phyloP scores from a whole-genome alignment of 2,888 invertebrate genomes.

The Sphaerophoria taeniata region DNA sequence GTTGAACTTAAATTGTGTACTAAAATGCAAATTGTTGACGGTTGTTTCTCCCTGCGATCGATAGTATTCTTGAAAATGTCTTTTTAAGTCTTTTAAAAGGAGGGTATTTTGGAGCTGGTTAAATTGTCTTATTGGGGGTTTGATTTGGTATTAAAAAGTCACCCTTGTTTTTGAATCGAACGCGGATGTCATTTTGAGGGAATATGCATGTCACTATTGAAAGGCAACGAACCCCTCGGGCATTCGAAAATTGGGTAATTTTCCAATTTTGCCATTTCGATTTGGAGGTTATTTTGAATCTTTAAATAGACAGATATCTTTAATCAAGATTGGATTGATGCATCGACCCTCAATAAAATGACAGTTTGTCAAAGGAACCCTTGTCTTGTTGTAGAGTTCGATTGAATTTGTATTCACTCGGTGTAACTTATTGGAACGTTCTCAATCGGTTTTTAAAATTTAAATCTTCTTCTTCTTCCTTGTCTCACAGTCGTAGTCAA shows the following conservation, averaged over 20 bases:
- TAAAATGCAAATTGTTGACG: slow-evolving; percentile 63
- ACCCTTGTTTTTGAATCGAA: slow-evolving; percentile 66
- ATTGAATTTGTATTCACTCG: slow-evolving; percentile 47
- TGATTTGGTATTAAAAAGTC: slow-evolving; percentile 42
- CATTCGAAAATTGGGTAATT: slow-evolving; percentile 56
- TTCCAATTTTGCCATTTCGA: slow-evolving; percentile 53
- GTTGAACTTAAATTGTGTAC: slow-evolving; percentile 35
- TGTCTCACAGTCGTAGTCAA: no score
- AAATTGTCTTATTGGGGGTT: slow-evolving; percentile 35
- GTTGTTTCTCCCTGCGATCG: slow-evolving; percentile 26
- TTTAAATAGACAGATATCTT: neutral
- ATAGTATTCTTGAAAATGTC: slow-evolving; percentile 44
- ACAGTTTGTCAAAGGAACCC: slow-evolving; percentile 33
- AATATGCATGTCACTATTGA: slow-evolving; percentile 35
- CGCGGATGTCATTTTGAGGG: slow-evolving; percentile 55
- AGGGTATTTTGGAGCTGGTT: slow-evolving; percentile 11
- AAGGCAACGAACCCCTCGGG: slow-evolving; percentile 9
- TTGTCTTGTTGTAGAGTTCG: neutral
- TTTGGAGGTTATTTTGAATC: slow-evolving; percentile 32
- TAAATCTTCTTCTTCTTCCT: no score
- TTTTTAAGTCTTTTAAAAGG: slow-evolving; percentile 34
- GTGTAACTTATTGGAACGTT: slow-evolving; percentile 49
- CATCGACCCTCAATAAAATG: slow-evolving; percentile 45
- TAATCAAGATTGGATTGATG: slow-evolving; percentile 4
- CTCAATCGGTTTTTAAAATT: no score